Base-by-base conservation (phyloP, 1,140 invertebrate species). In the Drosophila serrata region DNA sequence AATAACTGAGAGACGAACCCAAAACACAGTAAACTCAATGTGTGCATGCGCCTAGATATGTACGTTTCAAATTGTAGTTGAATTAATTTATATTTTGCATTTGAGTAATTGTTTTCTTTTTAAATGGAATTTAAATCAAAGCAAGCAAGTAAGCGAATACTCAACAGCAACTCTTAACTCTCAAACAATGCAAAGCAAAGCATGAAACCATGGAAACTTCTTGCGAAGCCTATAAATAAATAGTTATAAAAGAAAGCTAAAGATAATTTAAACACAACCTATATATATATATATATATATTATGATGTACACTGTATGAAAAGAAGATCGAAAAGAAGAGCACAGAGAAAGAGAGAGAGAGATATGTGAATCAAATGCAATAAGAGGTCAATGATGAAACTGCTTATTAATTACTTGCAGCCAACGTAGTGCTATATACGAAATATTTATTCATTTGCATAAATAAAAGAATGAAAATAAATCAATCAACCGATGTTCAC, bases 381-480 rank as follows among this genome's bases (percentile, higher is more conserved):
- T 88, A 86, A 86, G 61, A 82, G 65, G 75, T 78, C 57, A 79
- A 79, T 58, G 73, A 73, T 48, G 58, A 82, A 88, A 75, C 48
- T 87, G 84, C 84, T 87, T 87, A 80, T 56, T 68, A 84, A 79
- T 84, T 73, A 88, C 56, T 57, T 74, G 82, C 82, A 88, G 67
- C 79, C 74, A 88, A 80, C 61, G 69, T 87, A 87, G 82, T 87
- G 82, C 82, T 87, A 88, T 87, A 82, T 46, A 72, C 65, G 35
- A 76, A 60, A 79, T 87, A 87, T 87, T 88, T 87, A 82, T 87
- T 88, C 84, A 75, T 84, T 75, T 82, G 65, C 70, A 79, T 79
- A 79, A 81, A 75, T 61, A 49, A 75, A 82, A 63, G 40, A 81
- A 77, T 58, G 40, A 46, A 73, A 82, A 64, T 67, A 84, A 86